These are phyloP conservation scores for Julus scandinavius DNA, from an alignment of 2,888 invertebrate species.

Conservation along the genomic window DNA sequence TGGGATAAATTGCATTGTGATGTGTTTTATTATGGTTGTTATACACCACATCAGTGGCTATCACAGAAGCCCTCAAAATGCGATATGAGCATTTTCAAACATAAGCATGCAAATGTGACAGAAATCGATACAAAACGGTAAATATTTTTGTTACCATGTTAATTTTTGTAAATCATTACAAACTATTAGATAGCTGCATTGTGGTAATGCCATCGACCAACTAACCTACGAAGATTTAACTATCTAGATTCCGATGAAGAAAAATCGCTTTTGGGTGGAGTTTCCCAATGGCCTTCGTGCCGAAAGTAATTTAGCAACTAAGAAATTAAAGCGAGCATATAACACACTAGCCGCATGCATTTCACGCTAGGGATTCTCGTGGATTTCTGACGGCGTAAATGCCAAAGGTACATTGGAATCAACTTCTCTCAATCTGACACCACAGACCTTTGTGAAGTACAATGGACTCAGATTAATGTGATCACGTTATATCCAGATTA, in stretches of 20 bases:
- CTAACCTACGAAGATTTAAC: not conserved
- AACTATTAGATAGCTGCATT: no score
- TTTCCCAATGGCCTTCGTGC: not conserved
- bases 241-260: not conserved
- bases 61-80: no score
- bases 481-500: no score
- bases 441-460: not conserved
- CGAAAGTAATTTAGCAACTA: not conserved
- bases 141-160: no score
- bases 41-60: no score
- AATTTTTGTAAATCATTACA: no score
- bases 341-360: not conserved
- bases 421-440: not conserved
- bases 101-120: no score
- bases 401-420: not conserved
- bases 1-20: no score
- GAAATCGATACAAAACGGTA: no score
- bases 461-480: no score
- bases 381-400: not conserved
- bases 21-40: no score
- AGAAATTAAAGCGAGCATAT: not conserved
- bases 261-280: not conserved
- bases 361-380: not conserved
- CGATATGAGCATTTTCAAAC: no score
- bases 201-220: not conserved